Conservation (phyloP, 1,140 invertebrate genomes). For the Zaprionus kolodkinae region DNA sequence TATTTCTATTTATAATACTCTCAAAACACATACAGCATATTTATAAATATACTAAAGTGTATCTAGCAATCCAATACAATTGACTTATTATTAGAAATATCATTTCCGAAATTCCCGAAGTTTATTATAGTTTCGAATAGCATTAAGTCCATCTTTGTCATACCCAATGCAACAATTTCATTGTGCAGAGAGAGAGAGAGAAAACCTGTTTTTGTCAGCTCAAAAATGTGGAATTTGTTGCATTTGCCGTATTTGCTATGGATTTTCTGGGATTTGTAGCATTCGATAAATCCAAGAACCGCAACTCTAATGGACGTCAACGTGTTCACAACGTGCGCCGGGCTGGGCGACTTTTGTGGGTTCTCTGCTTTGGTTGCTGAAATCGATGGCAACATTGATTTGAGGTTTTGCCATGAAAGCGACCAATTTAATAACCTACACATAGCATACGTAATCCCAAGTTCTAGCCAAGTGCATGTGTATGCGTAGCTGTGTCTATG, state of each 20-base stretch:
- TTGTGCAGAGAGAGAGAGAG: not conserved
- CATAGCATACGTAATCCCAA: not conserved
- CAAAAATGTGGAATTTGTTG: constrained; percentile 11
- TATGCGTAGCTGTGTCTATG: not conserved
- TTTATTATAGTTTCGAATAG: too few relatives aligned
- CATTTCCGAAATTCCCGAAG: too few relatives aligned
- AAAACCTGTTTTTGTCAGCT: constrained; percentile 18
- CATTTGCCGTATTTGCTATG: constrained; percentile 5
- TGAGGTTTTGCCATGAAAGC: constrained; percentile 6
- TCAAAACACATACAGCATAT: too few relatives aligned
- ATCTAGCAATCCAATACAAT: too few relatives aligned
- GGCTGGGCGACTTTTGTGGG: constrained; percentile 20
- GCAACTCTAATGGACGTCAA: constrained; percentile 8
- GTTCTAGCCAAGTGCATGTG: not conserved
- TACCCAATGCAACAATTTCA: not conserved
- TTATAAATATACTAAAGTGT: too few relatives aligned
- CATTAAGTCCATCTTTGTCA: not conserved
- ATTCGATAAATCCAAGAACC: constrained; percentile 16
- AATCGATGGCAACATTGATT: constrained; percentile 43
- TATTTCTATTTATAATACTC: too few relatives aligned
- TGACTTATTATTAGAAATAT: too few relatives aligned
- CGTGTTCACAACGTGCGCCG: constrained; percentile 1
- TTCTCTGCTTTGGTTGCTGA: constrained; percentile 14
- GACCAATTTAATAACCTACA: constrained; percentile 15
- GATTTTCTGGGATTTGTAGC: not conserved